These are phyloP conservation scores for Drosophila trapezifrons DNA, from an alignment of 1,140 invertebrate species.

Conservation along the genomic window DNA sequence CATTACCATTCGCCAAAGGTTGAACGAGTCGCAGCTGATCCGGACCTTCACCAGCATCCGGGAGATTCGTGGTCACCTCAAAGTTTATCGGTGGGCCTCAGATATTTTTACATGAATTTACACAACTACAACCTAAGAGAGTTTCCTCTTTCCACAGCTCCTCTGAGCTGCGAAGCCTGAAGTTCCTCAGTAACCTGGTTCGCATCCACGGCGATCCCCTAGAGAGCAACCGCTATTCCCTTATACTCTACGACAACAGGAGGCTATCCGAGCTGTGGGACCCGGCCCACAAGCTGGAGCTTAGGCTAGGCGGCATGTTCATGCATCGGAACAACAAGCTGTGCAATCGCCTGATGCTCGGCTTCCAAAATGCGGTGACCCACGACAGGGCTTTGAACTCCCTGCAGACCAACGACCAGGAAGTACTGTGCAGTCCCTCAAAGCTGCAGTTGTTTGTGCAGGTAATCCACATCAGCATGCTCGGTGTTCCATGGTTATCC, in stretches of 20 bases:
- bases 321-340: constrained; percentile 75
- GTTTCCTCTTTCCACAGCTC: constrained; percentile 34
- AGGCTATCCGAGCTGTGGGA: constrained; percentile 62
- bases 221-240: constrained; percentile 54
- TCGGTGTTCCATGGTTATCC: not conserved
- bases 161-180: constrained; percentile 55
- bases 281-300: constrained; percentile 39
- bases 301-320: constrained; percentile 66
- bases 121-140: too few species aligned
- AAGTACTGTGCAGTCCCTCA: constrained; percentile 70
- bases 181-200: constrained; percentile 55
- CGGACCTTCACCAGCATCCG: constrained; percentile 51
- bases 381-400: constrained; percentile 68
- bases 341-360: constrained; percentile 62
- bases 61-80: constrained; percentile 72
- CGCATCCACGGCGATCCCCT: constrained; percentile 58
- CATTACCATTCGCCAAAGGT: constrained; percentile 39
- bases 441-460: constrained; percentile 54
- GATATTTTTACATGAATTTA: not conserved
- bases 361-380: constrained; percentile 42
- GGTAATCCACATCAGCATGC: not conserved
- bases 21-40: constrained; percentile 61
- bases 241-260: constrained; percentile 73
- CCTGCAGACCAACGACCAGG: constrained; percentile 72
- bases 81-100: constrained; percentile 63